Evolutionary conservation across 2,888 invertebrate genomes (phyloP), one percentile per base, ranked within the genome.

Genomic region (Sphaeridia pumilis): DNA sequence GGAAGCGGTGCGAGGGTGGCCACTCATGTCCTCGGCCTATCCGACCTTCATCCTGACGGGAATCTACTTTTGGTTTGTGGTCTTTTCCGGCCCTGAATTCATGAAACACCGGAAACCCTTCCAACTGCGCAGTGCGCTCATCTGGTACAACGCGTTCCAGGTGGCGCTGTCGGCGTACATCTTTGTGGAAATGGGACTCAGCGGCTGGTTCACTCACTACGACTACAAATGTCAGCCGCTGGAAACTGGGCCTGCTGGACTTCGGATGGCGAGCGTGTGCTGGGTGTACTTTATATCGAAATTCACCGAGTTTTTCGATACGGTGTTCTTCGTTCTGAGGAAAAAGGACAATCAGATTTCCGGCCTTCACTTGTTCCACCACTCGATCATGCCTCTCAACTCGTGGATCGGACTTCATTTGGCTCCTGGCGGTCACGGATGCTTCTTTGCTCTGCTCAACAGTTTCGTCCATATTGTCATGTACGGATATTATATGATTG

Each of bases 271-370:
- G 50, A 78, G 79, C 67, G 86, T 87, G 41, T 89, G 90, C 73
- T 94, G 92, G 90, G 89, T 87, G 88, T 94, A 93, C 73, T 93
- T 88, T 76, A 83, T 94, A 73, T 88, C 92, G 68, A 94, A 94
- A 74, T 93, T 93, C 73, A 88, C 92, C 67, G 94, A 94, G 74
- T 89, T 94, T 73, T 82, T 90, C 70, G 94, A 94, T 76, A 94
- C 94, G 67, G 83, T 93, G 69, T 93, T 93, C 80, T 94, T 94
- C 76, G 85, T 93, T 66, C 74, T 93, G 71, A 81, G 93, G 63
- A 93, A 93, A 76, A 94, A 94, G 76, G 84, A 83, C 71, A 83
- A 86, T 73, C 93, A 94, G 71, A 86, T 93, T 67, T 88, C 90
- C 49, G 87, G 87, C 41, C 78, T 94, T 55, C 94, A 94, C 74